A percentile compares a stretch with the other conserved stretches of the same genome.
Evolutionary conservation across 2,888 invertebrate species (phyloP).

Genomic region (Taenaris catops): DNA sequence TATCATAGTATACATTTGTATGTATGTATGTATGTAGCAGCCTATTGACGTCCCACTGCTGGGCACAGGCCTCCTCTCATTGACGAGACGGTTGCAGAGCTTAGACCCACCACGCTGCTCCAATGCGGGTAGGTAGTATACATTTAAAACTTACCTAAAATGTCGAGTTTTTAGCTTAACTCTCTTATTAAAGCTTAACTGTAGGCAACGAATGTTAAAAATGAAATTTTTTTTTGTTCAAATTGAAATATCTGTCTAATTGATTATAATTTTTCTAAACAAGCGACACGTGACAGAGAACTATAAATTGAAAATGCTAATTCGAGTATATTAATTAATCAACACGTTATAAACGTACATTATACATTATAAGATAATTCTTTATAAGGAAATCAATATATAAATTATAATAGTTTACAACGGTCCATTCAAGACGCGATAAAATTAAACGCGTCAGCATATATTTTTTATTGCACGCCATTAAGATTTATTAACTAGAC

Average conservation of each 20-base stretch:
- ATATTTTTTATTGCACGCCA: constrained; percentile 16
- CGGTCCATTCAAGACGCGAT: constrained; percentile 15
- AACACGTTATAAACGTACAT: constrained; percentile 11
- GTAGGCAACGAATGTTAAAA: too few relatives aligned
- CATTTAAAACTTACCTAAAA: too few relatives aligned
- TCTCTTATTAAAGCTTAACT: too few relatives aligned
- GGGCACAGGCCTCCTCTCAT: too few relatives aligned
- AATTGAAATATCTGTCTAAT: constrained; percentile 1
- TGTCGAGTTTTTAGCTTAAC: too few relatives aligned
- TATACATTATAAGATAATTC: constrained; percentile 10
- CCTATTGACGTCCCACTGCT: too few relatives aligned
- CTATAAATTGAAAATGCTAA: constrained; percentile 7
- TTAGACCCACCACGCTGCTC: too few relatives aligned
- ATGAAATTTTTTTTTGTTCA: too few relatives aligned
- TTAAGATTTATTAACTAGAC: constrained; percentile 21
- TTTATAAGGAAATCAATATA: constrained; percentile 14
- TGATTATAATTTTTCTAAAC: constrained; percentile 1
- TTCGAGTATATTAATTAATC: constrained; percentile 10
- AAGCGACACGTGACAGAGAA: constrained; percentile 1
- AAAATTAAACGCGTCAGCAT: constrained; percentile 17
- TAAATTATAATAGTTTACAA: constrained; percentile 17
- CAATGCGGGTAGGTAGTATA: too few relatives aligned
- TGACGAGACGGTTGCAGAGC: too few relatives aligned
- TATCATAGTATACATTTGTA: too few relatives aligned
- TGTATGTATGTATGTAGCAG: too few relatives aligned